Base-by-base conservation (phyloP, 2,888 invertebrate genomes). In the Acrocyrtus sp. region DNA sequence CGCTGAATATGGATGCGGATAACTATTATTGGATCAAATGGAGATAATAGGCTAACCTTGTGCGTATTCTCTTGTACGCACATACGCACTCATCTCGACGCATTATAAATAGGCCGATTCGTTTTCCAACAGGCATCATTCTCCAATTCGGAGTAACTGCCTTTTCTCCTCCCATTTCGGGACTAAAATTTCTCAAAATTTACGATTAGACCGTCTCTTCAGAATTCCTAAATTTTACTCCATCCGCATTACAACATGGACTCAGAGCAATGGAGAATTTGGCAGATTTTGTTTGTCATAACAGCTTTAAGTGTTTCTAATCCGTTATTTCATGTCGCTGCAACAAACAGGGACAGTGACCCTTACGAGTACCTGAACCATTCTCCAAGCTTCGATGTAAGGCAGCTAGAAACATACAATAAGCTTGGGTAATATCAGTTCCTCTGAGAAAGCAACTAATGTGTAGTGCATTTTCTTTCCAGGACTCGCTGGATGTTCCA, bases 401-500 rank as follows among this genome's bases (percentile, higher is more conserved):
- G 61, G 12, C 6, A 45, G 10, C 19, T 53, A n/a, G n/a, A n/a
- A n/a, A n/a, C n/a, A n/a, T n/a, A n/a, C n/a, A n/a, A n/a, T n/a
- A n/a, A n/a, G n/a, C n/a, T n/a, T n/a, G n/a, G n/a, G n/a, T n/a
- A n/a, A n/a, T n/a, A n/a, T n/a, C n/a, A n/a, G n/a, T n/a, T n/a
- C n/a, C n/a, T n/a, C n/a, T n/a, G n/a, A n/a, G n/a, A n/a, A n/a
- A n/a, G n/a, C n/a, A n/a, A n/a, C n/a, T n/a, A n/a, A n/a, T n/a
- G n/a, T n/a, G n/a, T n/a, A n/a, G n/a, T n/a, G n/a, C n/a, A n/a
- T n/a, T n/a, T n/a, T 5, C 5, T 48, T 53, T 62, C 0, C 15
- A 78, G 77, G 70, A 72, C 17, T 67, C 72, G 1, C 41, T 61
- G 5, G 60, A 82, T 43, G 74, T 82, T 3, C 82, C 82, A 3